Base-by-base conservation (phyloP, 2,113 vertebrate genomes). In the Petrocephalus microphthalmus region DNA sequence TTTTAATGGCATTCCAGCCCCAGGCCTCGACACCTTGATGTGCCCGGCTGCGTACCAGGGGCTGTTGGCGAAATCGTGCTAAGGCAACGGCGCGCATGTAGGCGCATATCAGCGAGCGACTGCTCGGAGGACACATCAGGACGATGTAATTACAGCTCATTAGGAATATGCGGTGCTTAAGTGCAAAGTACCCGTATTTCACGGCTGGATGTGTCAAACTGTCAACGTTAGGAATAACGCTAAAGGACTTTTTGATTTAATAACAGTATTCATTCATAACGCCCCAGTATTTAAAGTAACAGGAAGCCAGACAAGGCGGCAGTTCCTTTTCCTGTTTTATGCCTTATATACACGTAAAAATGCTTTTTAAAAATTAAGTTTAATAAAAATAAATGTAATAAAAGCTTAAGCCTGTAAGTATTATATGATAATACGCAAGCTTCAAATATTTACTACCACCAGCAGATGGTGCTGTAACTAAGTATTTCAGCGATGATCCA, bases 1-100 rank as follows among this genome's bases (percentile, higher is more conserved):
- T 83, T 57, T 71, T 84, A 88, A 90, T 56, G 42, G 42, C 8
- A 67, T 56, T 89, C 33, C 86, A 83, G 89, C 52, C 56, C 49
- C 53, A 33, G n/a, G 57, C 37, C 20, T 87, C 81, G 25, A 85
- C 82, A 84, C 85, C 74, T 88, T 37, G 47, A 90, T 51, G 45
- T 85, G 85, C 78, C 71, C 85, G 57, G 82, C 67, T 60, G n/a
- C 53, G 53, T 56, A 19, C 33, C 88, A 45, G 67, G 67, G 67
- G 67, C 3, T 74, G 25, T 74, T 17, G 1, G 37, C 33, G 60
- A 89, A 45, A 87, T 37, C 67, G 71, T 74, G 53, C 87, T 67
- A 53, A 22, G 42, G 47, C 45, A 86, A 60, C n/a, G n/a, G 52
- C 22, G 53, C 49, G 74, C 67, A 29, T 57, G 67, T 54, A 86